A percentile compares a stretch with the other conserved stretches of the same genome.
Evolutionary conservation across 2,797 vertebrate species (phyloP).

Genomic region (Melanotaenia maccullochi): DNA sequence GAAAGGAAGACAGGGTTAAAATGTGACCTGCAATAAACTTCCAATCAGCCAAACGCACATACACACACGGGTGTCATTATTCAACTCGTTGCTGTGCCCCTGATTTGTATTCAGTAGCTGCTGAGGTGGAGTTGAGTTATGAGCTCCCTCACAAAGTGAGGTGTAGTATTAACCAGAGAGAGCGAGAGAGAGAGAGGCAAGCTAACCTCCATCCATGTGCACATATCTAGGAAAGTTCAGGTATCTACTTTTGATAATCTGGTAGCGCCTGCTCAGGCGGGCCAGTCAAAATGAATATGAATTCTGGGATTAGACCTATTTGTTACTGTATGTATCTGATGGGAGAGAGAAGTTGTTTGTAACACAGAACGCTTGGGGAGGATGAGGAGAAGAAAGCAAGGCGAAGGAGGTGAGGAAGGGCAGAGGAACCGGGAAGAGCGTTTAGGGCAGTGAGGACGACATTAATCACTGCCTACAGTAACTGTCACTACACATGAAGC

Average conservation of each 20-base stretch:
- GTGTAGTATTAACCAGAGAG: slow-evolving; percentile 55
- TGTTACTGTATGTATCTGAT: slow-evolving; percentile 15
- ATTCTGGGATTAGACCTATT: slow-evolving; percentile 7
- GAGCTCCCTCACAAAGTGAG: slow-evolving; percentile 35
- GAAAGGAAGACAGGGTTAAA: slow-evolving; percentile 61
- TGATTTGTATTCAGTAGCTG: slow-evolving; percentile 71
- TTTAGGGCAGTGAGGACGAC: slow-evolving; percentile 26
- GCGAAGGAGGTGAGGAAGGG: slow-evolving; percentile 3
- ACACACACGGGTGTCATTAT: slow-evolving; percentile 38
- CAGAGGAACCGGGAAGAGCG: slow-evolving; percentile 10
- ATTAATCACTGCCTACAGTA: slow-evolving; percentile 62
- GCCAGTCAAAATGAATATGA: slow-evolving; percentile 17
- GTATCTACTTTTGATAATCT: slow-evolving; percentile 23
- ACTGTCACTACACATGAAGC: slow-evolving; percentile 33
- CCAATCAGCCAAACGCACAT: slow-evolving; percentile 20
- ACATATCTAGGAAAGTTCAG: slow-evolving; percentile 17
- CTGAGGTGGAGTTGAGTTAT: slow-evolving; percentile 61
- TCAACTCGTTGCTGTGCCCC: slow-evolving; percentile 42
- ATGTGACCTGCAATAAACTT: slow-evolving; percentile 66
- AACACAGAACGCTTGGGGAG: not conserved
- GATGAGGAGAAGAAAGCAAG: slow-evolving; percentile 1
- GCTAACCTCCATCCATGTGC: slow-evolving; percentile 8
- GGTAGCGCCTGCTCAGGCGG: slow-evolving; percentile 3
- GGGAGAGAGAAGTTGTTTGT: slow-evolving; percentile 8
- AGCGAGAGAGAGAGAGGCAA: not conserved